phyloP scores from a whole-genome alignment of 2,113 vertebrate genomes.

The Cercopithecus mona region DNA sequence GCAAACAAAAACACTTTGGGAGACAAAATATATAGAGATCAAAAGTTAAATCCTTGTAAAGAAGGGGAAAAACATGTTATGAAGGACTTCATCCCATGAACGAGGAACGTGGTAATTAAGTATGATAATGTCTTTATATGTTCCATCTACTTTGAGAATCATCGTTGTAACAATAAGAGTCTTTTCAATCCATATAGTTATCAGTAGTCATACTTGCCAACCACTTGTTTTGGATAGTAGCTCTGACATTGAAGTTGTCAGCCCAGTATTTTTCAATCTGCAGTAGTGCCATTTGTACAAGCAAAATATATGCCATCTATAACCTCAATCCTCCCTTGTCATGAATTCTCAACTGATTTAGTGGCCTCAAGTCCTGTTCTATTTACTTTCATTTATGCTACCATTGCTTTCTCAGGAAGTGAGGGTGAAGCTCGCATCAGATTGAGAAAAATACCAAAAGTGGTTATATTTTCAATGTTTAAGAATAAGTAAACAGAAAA shows the following conservation, averaged over 20 bases:
- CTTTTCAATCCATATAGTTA: background rate
- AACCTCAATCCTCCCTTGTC: background rate
- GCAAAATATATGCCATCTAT: background rate
- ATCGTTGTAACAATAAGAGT: background rate
- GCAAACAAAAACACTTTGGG: background rate
- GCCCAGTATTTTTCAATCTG: background rate
- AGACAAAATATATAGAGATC: background rate
- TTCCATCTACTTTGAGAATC: background rate
- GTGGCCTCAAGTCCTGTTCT: background rate
- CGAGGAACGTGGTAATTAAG: background rate
- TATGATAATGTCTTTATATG: background rate
- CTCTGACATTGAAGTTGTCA: background rate
- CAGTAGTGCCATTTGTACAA: background rate
- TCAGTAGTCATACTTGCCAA: background rate
- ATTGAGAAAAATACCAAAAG: background rate
- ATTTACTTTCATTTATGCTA: background rate
- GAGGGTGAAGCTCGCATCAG: background rate
- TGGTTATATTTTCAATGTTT: background rate
- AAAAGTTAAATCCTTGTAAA: constrained; percentile 11
- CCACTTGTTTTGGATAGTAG: background rate
- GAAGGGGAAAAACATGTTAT: background rate
- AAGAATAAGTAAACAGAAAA: background rate
- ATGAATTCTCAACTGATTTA: background rate
- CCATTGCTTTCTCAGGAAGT: background rate
- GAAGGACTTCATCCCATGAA: background rate